Base-by-base conservation (phyloP, 2,797 vertebrate genomes). In the Crocodylus rhombifer region DNA sequence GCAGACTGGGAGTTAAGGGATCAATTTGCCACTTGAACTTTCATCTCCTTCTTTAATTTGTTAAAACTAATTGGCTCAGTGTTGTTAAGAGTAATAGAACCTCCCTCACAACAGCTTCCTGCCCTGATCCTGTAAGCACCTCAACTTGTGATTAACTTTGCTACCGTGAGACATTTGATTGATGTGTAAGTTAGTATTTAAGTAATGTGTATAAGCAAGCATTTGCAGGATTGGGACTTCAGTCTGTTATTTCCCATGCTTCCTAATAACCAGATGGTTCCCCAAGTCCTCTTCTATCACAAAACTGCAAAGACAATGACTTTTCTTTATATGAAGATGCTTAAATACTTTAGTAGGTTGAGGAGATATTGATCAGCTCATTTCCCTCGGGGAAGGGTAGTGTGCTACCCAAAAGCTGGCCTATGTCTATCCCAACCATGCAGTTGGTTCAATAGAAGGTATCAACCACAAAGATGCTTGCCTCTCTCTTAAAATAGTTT, bases 1-100 rank as follows among this genome's bases (percentile, higher is more conserved):
- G 84, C 86, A 65, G 87, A 94, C 61, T 14, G 77, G 88, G 82
- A 87, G 89, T 87, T 93, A 80, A 64, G 58, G 77, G 91, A 78
- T 75, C 87, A 56, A 83, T 93, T 80, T 89, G 92, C 84, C 85
- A 88, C 0, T 84, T 89, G 93, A 95, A 58, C 33, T 91, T 90
- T 7, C 51, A 21, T 62, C 55, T 63, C 5, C 71, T 64, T 90
- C 30, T 89, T 88, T 64, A 81, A 33, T 77, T 36, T 36, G 67
- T 18, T 69, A 36, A 25, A 71, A 42, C 25, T 42, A 71, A 51
- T 14, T 13, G 20, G 23, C 33, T 9, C 36, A 73, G 5, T 23
- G 67, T 36, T 25, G 67, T 13, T 73, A 73, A 42, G 23, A 51
- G 9, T 42, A 71, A 42, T 42, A 73, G 36, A 73, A 51, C 21